Percentiles rank a stretch among this genome's conserved stretches.
phyloP scores from a whole-genome alignment of 2,888 invertebrate genomes.

The Gymnocheta viridis region DNA sequence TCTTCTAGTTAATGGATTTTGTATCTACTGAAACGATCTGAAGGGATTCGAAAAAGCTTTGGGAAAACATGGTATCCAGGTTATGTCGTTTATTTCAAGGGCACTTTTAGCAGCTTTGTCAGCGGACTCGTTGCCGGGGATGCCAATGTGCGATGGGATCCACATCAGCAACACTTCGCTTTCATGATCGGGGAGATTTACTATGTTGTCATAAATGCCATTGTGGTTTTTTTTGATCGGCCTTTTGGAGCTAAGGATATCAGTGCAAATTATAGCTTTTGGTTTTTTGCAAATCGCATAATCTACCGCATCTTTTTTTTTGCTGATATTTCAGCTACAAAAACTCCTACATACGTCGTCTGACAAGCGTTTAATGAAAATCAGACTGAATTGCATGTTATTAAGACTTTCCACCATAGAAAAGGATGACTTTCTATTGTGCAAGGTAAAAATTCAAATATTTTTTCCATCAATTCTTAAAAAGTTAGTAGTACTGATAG shows the following conservation, averaged over 20 bases:
- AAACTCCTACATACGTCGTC: neutral
- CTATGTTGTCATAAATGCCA: neutral
- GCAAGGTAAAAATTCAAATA: neutral
- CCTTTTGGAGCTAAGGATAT: too few relatives aligned
- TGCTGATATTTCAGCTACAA: neutral
- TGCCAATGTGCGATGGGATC: neutral
- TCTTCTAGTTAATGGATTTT: too few relatives aligned
- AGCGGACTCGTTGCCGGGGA: neutral
- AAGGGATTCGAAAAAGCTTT: neutral
- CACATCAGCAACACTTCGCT: neutral
- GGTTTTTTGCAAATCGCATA: neutral
- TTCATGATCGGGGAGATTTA: neutral
- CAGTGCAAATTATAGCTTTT: neutral
- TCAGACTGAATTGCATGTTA: neutral
- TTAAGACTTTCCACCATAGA: neutral
- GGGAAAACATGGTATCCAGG: neutral
- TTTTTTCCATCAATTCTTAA: neutral
- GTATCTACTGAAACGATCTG: too few relatives aligned
- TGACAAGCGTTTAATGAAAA: neutral
- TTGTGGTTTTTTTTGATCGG: neutral
- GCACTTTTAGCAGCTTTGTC: neutral
- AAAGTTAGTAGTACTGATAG: neutral
- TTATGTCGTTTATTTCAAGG: neutral
- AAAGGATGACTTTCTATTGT: constrained; percentile 6
- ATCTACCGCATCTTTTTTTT: neutral